A percentile compares a stretch with the other conserved stretches of the same genome.
phyloP scores from a whole-genome alignment of 2,113 vertebrate species.

The Anhinga rufa region DNA sequence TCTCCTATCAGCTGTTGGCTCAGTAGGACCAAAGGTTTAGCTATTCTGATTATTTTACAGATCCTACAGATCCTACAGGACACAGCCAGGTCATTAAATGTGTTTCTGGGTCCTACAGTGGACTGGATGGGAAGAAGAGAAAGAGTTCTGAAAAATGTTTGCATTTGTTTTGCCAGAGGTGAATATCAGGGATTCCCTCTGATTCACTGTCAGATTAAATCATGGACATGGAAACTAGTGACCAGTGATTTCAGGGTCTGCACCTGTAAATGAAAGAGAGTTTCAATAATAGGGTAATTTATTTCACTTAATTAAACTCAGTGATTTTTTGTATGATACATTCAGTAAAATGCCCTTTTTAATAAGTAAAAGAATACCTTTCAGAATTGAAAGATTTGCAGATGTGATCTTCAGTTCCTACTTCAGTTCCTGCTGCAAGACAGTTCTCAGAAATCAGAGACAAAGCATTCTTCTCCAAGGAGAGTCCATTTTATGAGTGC shows the following conservation, averaged over 20 bases:
- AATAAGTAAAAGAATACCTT: conserved; percentile 32
- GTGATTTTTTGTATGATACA: background rate
- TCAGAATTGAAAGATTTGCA: background rate
- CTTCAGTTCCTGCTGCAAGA: background rate
- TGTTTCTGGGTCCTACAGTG: background rate
- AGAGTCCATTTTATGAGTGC: background rate
- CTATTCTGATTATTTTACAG: background rate
- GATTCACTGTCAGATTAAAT: background rate
- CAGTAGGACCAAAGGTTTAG: background rate
- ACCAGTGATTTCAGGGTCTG: background rate
- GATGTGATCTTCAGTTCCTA: background rate
- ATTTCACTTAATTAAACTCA: conserved; percentile 34
- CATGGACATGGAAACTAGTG: background rate
- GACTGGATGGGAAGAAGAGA: background rate
- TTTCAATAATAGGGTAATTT: background rate
- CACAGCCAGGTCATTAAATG: background rate
- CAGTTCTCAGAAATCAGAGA: background rate
- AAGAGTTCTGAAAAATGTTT: background rate
- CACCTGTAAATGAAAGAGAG: background rate
- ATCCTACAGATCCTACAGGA: background rate
- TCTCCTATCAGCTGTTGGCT: background rate
- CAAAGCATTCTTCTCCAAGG: background rate
- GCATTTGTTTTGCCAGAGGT: background rate
- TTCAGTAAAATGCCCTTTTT: conserved; percentile 6
- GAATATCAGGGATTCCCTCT: background rate